A percentile compares a stretch with the other conserved stretches of the same genome.
These are phyloP conservation scores for Pollenia labialis DNA, from an alignment of 2,888 invertebrate genomes.

Conservation along the genomic window DNA sequence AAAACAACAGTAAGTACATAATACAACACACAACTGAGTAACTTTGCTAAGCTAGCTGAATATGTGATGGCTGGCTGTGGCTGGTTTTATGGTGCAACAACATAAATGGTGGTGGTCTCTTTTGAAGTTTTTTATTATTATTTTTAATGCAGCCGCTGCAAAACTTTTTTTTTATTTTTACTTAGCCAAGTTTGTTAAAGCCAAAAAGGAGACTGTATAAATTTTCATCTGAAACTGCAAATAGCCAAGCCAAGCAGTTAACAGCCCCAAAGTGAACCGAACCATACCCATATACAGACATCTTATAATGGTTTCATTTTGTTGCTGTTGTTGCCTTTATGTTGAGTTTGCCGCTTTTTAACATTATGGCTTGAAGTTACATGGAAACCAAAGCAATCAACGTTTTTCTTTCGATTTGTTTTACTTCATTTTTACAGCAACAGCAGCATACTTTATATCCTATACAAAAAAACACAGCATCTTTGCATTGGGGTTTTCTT, in stretches of 20 bases:
- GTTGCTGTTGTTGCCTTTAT: conserved; percentile 54
- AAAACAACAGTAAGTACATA: conserved; percentile 57
- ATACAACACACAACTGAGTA: conserved; percentile 12
- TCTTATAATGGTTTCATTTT: conserved; percentile 68
- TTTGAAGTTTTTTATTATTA: conserved; percentile 68
- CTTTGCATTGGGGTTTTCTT: conserved; percentile 57
- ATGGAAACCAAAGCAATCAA: conserved; percentile 72
- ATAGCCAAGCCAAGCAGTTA: conserved; percentile 38
- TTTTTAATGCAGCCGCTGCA: conserved; percentile 54
- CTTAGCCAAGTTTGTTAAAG: conserved; percentile 63
- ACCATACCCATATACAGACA: conserved; percentile 68
- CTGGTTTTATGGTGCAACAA: conserved; percentile 42
- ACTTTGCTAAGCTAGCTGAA: conserved; percentile 34
- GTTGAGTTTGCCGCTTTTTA: conserved; percentile 66
- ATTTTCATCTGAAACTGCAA: conserved; percentile 59
- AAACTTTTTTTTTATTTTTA: conserved; percentile 18
- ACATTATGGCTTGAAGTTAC: conserved; percentile 71
- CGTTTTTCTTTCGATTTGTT: conserved; percentile 57
- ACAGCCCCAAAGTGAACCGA: conserved; percentile 44
- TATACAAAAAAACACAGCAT: conserved; percentile 33
- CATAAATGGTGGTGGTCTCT: conserved; percentile 71
- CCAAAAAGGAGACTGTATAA: conserved; percentile 71
- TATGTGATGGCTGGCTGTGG: conserved; percentile 6
- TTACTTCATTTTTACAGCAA: conserved; percentile 35
- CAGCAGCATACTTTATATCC: conserved; percentile 44